Percentiles rank a stretch among this genome's conserved stretches.
phyloP scores from a whole-genome alignment of 2,113 vertebrate species.

The Datnioides undecimradiatus region DNA sequence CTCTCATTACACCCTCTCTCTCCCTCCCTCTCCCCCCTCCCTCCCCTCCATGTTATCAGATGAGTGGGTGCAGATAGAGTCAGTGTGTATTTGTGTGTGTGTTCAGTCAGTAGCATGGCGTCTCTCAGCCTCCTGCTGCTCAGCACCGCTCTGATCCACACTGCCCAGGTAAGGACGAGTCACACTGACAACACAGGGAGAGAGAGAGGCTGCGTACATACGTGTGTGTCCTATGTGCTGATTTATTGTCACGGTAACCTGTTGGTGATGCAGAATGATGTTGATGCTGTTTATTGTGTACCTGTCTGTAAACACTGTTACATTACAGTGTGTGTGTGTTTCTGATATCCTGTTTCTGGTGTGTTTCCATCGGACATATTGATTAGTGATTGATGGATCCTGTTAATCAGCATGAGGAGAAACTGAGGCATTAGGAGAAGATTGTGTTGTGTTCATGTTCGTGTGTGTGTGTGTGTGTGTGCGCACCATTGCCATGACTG shows the following conservation, averaged over 20 bases:
- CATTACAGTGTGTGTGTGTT: constrained; percentile 4
- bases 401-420: neutral
- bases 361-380: neutral
- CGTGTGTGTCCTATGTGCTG: neutral
- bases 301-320: neutral
- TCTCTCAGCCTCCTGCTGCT: constrained; percentile 72
- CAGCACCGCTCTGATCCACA: constrained; percentile 59
- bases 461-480: constrained; percentile 11
- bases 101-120: constrained; percentile 64
- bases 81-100: constrained; percentile 45
- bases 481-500: neutral
- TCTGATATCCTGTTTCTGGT: no score
- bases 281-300: constrained; percentile 8
- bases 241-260: constrained; percentile 13
- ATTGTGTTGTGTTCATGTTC: neutral
- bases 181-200: no score
- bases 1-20: no score
- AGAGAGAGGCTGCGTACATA: neutral
- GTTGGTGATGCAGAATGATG: constrained; percentile 3
- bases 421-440: neutral
- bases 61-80: neutral
- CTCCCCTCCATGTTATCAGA: constrained; percentile 9
- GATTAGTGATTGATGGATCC: neutral
- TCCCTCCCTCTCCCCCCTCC: neutral
- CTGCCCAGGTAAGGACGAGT: constrained; percentile 66